These are phyloP conservation scores for Apamea monoglypha DNA, from an alignment of 2,888 invertebrate genomes.

Conservation along the genomic window DNA sequence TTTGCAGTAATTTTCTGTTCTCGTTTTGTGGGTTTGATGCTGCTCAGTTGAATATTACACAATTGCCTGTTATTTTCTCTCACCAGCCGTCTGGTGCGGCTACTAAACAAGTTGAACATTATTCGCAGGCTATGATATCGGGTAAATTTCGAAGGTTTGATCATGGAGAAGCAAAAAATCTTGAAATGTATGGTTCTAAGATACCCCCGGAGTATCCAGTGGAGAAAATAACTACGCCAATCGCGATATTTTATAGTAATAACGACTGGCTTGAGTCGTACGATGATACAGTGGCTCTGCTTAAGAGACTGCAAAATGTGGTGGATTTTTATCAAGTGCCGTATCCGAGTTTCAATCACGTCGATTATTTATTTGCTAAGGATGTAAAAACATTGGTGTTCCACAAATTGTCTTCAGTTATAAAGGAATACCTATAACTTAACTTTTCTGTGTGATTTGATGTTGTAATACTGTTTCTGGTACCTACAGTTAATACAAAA, in stretches of 20 bases:
- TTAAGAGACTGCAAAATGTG: constrained; percentile 60
- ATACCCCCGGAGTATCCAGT: constrained; percentile 66
- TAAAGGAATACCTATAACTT: constrained; percentile 24
- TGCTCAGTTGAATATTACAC: constrained; percentile 53
- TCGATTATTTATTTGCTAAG: constrained; percentile 69
- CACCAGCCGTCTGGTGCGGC: constrained; percentile 80
- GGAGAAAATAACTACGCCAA: constrained; percentile 62
- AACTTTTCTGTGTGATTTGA: not conserved
- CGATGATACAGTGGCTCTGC: constrained; percentile 44
- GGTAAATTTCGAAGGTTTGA: constrained; percentile 65
- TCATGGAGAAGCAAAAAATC: constrained; percentile 55
- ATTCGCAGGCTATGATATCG: constrained; percentile 63
- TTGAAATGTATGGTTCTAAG: constrained; percentile 35
- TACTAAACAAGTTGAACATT: constrained; percentile 79
- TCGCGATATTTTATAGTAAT: constrained; percentile 65
- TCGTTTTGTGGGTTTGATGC: constrained; percentile 53
- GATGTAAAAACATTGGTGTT: constrained; percentile 63
- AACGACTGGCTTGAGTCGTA: constrained; percentile 64
- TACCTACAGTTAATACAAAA: not conserved
- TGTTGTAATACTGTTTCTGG: not conserved
- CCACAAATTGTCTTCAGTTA: constrained; percentile 51
- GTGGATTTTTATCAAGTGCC: constrained; percentile 66
- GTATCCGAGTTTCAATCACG: constrained; percentile 65
- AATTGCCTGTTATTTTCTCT: constrained; percentile 58
- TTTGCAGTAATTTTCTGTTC: constrained; percentile 57